These are phyloP conservation scores for Papilio dardanus DNA, from an alignment of 1,140 invertebrate genomes.

Conservation along the genomic window DNA sequence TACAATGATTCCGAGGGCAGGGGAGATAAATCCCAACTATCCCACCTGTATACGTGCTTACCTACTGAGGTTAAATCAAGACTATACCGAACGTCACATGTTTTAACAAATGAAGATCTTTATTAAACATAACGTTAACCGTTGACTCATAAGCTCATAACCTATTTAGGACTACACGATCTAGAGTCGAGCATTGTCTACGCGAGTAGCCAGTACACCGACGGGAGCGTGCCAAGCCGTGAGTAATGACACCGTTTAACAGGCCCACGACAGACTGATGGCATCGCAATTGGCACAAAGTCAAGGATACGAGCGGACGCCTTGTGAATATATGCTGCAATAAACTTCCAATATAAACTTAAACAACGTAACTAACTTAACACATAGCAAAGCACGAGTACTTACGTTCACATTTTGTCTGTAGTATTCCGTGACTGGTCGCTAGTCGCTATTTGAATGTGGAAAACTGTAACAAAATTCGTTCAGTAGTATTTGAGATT, in stretches of 20 bases:
- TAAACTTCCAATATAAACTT: background rate
- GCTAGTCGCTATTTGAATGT: no score
- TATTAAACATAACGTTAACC: background rate
- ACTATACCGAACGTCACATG: background rate
- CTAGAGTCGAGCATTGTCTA: constrained; percentile 4
- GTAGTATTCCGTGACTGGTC: no score
- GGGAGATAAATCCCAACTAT: no score
- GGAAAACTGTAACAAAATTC: no score
- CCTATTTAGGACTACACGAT: constrained; percentile 12
- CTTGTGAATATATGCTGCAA: constrained; percentile 7
- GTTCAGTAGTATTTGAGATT: no score
- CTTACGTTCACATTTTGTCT: no score
- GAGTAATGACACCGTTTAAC: constrained; percentile 32
- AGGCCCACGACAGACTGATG: constrained; percentile 33
- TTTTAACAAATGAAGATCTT: background rate
- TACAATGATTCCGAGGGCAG: no score
- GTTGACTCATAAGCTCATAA: constrained; percentile 15
- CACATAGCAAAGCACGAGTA: no score
- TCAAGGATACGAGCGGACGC: constrained; percentile 35
- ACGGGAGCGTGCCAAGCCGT: constrained; percentile 35
- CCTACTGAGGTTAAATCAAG: no score
- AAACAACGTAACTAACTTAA: no score
- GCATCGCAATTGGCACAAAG: constrained; percentile 36
- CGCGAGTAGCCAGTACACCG: background rate
- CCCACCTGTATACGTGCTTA: no score